Evolutionary conservation across 2,113 vertebrate species (phyloP).

Genomic region (Phrynosoma blainvillii): DNA sequence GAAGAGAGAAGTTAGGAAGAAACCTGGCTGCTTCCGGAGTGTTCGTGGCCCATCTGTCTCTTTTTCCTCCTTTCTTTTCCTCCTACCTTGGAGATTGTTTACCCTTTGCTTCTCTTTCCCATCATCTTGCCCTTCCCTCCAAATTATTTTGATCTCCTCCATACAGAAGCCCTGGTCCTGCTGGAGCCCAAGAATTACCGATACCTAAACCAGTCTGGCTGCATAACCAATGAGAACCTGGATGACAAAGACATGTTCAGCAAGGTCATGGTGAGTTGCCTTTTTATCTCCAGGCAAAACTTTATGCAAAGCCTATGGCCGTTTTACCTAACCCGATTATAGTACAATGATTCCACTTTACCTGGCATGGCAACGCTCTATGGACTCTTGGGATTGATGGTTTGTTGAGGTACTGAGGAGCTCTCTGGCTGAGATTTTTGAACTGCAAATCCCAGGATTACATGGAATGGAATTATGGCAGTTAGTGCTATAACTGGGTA

Average conservation of each 20-base stretch:
- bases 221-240: slow-evolving; percentile 82
- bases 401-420: no score
- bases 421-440: no score
- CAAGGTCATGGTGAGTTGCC: slow-evolving; percentile 87
- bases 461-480: no score
- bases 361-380: no score
- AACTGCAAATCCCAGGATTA: no score
- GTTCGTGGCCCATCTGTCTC: slow-evolving; percentile 2
- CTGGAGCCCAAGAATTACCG: slow-evolving; percentile 82
- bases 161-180: slow-evolving; percentile 84
- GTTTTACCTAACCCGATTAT: background rate
- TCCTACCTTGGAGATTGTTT: background rate
- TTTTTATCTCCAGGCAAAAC: background rate
- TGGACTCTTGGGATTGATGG: no score
- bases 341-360: no score
- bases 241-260: slow-evolving; percentile 86
- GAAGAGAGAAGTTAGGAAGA: background rate
- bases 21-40: slow-evolving; percentile 3
- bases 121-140: background rate
- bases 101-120: background rate
- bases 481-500: no score
- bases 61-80: background rate
- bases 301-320: background rate
- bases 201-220: slow-evolving; percentile 89
- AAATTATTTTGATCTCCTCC: background rate